Evolutionary conservation across 2,797 vertebrate species (phyloP).

Genomic region (Pygocentrus nattereri): DNA sequence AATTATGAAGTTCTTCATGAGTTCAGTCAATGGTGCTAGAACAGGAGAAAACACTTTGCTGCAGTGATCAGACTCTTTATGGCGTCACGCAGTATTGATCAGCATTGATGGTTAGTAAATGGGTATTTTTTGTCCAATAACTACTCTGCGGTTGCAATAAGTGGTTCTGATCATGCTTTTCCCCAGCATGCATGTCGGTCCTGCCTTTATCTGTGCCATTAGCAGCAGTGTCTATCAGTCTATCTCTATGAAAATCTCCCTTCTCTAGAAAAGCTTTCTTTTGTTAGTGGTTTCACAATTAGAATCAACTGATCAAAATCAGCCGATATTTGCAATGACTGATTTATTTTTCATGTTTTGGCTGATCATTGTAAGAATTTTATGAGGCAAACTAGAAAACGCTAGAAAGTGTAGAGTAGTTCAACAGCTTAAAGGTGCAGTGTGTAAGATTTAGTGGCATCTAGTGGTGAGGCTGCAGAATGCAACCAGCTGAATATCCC

Average conservation of each 20-base stretch:
- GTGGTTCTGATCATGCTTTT: background rate
- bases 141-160: background rate
- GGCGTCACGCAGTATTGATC: background rate
- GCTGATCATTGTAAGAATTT: too few relatives aligned
- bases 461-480: too few relatives aligned
- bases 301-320: background rate
- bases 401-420: too few relatives aligned
- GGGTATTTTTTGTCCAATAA: background rate
- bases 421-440: too few relatives aligned
- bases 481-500: too few relatives aligned
- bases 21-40: background rate
- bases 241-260: background rate
- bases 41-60: background rate
- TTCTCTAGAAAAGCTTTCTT: background rate
- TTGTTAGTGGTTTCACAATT: too few relatives aligned
- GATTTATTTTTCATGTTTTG: too few relatives aligned
- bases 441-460: too few relatives aligned
- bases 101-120: background rate
- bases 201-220: background rate
- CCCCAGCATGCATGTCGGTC: background rate
- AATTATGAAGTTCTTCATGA: too few relatives aligned
- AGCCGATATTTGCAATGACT: too few relatives aligned
- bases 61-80: too few relatives aligned
- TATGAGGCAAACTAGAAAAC: too few relatives aligned
- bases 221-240: background rate